Conservation (phyloP, 2,888 invertebrate genomes). For the Heteromyza rotundicornis region DNA sequence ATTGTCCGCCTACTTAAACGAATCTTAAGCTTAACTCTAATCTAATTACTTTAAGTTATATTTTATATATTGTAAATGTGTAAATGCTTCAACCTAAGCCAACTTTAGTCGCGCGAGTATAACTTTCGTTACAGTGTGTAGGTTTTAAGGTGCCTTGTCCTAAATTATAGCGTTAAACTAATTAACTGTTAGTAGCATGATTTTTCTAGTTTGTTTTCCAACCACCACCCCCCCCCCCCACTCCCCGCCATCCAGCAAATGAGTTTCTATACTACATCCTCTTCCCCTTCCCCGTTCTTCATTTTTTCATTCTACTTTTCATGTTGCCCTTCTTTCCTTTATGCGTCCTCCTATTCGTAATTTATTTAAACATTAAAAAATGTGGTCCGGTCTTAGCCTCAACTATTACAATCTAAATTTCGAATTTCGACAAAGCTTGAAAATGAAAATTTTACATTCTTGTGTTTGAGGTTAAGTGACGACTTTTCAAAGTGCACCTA, state of each 20-base stretch:
- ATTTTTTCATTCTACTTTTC: conserved; percentile 6
- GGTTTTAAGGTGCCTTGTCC: conserved; percentile 32
- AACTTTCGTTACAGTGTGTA: neutral
- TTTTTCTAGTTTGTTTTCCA: conserved; percentile 21
- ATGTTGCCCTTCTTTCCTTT: neutral
- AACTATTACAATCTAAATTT: no score
- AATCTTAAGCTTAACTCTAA: conserved; percentile 34
- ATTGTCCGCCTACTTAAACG: no score
- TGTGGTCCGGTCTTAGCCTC: conserved; percentile 19
- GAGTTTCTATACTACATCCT: no score
- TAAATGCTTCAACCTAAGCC: conserved; percentile 33
- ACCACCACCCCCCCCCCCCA: neutral
- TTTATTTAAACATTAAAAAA: conserved; percentile 46
- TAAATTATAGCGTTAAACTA: conserved; percentile 17
- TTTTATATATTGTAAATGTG: conserved; percentile 25
- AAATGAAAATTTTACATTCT: no score
- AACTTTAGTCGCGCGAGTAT: conserved; percentile 36
- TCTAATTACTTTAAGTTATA: conserved; percentile 19
- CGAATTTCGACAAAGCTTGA: no score
- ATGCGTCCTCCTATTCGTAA: conserved; percentile 24
- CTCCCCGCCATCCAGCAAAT: no score
- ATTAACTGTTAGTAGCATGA: conserved; percentile 12
- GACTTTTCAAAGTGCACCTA: neutral
- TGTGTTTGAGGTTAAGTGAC: conserved; percentile 17
- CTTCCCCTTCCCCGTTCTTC: no score